Base-by-base conservation (phyloP, 2,797 vertebrate genomes). In the Myotis vivesi region DNA sequence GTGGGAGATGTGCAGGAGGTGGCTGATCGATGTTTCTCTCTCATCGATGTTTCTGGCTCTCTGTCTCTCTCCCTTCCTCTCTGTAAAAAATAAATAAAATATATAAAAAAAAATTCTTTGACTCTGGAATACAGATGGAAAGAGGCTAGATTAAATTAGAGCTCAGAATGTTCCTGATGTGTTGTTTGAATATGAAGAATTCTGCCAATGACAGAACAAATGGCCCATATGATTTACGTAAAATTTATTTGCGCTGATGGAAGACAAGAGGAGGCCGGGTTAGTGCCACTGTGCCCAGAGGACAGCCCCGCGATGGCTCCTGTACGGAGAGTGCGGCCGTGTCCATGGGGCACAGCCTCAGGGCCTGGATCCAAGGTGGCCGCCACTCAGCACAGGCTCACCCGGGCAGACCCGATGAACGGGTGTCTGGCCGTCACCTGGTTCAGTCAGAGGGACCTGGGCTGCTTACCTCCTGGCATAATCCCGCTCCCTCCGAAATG, bases 401-500 rank as follows among this genome's bases (percentile, higher is more conserved):
- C 53, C 8, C 0, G 83, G 76, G 85, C 82, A 96, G 85, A 91
- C 82, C 69, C 51, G 30, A 86, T 96, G 94, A 89, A 94, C 96
- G 91, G 96, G 22, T 3, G 0, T 95, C 87, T 89, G 77, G 73
- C 72, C 36, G 44, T 55, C 87, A 3, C 88, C 51, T 91, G 23
- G 94, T 93, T 96, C 95, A 83, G 66, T 92, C 95, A 19, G 73
- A 95, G 86, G 81, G 76, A 46, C 55, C 62, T 95, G 53, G 41
- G 83, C 96, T 95, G 88, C 93, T 96, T 89, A 94, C 79, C 88
- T 97, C 66, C 85, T 96, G 96, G 81, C 64, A 86, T 95, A 95
- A 95, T 97, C 97, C 92, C 96, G n/a, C 97, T 92, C 49, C 92
- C 94, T 97, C 64, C 36, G 73, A 96, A 96, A 92, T 86, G 68